These are phyloP conservation scores for Capitulum mitella DNA, from an alignment of 2,888 invertebrate genomes.

Conservation along the genomic window DNA sequence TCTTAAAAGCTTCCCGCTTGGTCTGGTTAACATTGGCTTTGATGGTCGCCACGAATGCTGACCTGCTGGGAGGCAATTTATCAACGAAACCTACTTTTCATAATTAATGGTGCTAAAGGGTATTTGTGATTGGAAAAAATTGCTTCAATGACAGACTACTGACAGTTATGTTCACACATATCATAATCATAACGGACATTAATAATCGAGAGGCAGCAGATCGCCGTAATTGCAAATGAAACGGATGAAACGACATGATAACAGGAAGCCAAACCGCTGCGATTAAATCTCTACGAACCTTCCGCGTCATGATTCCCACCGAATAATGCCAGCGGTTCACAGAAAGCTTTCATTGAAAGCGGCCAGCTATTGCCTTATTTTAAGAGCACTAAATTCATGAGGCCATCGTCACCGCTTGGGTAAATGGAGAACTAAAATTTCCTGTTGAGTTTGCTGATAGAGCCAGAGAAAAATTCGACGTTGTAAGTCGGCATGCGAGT, in stretches of 20 bases:
- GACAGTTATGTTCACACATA: neutral
- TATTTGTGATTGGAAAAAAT: neutral
- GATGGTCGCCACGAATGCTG: neutral
- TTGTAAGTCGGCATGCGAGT: too few species aligned
- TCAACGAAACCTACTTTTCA: neutral
- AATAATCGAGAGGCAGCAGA: neutral
- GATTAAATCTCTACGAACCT: neutral
- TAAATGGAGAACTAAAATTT: too few species aligned
- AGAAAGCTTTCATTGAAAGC: neutral
- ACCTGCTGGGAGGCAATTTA: neutral
- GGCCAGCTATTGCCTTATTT: too few species aligned
- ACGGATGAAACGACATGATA: neutral
- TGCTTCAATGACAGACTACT: neutral
- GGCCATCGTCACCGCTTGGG: too few species aligned
- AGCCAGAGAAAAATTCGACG: too few species aligned
- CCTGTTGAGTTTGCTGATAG: too few species aligned
- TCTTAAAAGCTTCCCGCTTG: too few species aligned
- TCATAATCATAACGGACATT: constrained; percentile 2
- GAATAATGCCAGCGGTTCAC: neutral
- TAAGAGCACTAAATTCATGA: too few species aligned
- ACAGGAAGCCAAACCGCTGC: neutral
- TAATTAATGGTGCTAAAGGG: neutral
- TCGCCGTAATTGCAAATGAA: constrained; percentile 5
- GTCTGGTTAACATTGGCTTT: too few species aligned
- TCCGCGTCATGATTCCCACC: neutral